Evolutionary conservation across 23 tunicate genomes (phyloP), one percentile per base, ranked within the genome.

Genomic region (Trididemnum miniatum): DNA sequence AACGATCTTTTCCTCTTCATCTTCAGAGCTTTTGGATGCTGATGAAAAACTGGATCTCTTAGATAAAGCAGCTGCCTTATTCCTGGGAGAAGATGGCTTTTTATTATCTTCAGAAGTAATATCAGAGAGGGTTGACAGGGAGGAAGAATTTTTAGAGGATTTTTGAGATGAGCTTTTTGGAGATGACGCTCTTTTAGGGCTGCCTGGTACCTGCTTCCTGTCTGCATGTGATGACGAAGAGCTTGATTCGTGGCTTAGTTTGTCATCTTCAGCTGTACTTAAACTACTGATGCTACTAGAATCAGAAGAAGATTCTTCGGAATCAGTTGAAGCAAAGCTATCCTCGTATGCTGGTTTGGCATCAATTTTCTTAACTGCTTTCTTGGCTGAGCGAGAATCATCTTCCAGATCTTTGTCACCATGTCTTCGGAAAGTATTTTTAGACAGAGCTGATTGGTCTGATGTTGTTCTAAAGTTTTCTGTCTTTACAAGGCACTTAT

Each of bases 401-500:
- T 62, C 67, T n/a, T 62, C 37, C 5, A 3, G 60, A 36, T n/a
- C 20, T n/a, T 52, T 7, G 63, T 34, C 35, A 35, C 30, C 74
- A 34, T 12, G 57, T 22, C 20, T 37, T 80, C 15, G 34, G 35
- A 63, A 63, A 23, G 73, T 63, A 65, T 63, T 80, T 80, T 35
- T 23, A 3, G 36, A 22, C 33, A 27, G 34, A 63, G 84, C 84
- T 9, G 84, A 63, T 15, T 37, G 73, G n/a, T 63, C 59, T 5
- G 59, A 34, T 9, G 62, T 63, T 4, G 73, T 37, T 3, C 84
- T 54, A 35, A 80, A 35, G 20, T 64, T 63, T 34, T 31, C 75
- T 18, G 78, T 34, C 22, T 59, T 79, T 34, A 51, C 86, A 5
- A 66, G 35, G 35, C 86, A 91, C 52, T 76, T 72, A 79, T 65